Conservation (phyloP, 2,797 vertebrate genomes). For the Danio kyathit region DNA sequence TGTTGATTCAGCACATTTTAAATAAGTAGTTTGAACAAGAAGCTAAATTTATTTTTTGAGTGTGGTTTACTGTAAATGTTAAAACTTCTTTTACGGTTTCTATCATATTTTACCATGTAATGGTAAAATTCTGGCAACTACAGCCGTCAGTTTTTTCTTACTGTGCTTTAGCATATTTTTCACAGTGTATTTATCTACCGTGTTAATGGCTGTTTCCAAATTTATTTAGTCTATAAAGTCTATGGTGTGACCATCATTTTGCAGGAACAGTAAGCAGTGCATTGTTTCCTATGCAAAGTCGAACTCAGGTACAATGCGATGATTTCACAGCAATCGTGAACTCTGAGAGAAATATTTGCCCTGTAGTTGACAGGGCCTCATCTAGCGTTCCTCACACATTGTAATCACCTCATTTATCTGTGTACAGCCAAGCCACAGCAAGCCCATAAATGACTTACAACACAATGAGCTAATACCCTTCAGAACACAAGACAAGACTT, state of each 20-base stretch:
- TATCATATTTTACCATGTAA: too few relatives aligned
- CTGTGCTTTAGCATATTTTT: too few relatives aligned
- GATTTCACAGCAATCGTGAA: constrained; percentile 58
- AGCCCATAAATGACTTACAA: constrained; percentile 41
- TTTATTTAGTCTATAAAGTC: background rate
- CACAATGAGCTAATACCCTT: constrained; percentile 44
- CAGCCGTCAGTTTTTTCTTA: too few relatives aligned
- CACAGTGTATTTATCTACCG: background rate
- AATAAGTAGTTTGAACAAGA: too few relatives aligned
- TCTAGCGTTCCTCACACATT: constrained; percentile 19
- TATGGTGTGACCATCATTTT: background rate
- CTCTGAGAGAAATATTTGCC: constrained; percentile 27
- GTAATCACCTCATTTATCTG: constrained; percentile 44
- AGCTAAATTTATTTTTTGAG: too few relatives aligned
- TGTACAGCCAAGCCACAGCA: constrained; percentile 47
- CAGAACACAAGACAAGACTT: constrained; percentile 38
- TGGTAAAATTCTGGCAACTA: too few relatives aligned
- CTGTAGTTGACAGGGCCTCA: constrained; percentile 35
- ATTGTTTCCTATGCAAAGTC: constrained; percentile 2
- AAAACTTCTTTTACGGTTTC: too few relatives aligned
- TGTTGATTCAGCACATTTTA: too few relatives aligned
- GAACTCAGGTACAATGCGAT: constrained; percentile 64
- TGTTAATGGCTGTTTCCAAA: background rate
- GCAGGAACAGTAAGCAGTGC: background rate
- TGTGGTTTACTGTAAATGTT: too few relatives aligned